Percentiles rank a stretch among this genome's conserved stretches.
Evolutionary conservation across 2,113 vertebrate genomes (phyloP).

Genomic region (Phylloscopus whistleri): DNA sequence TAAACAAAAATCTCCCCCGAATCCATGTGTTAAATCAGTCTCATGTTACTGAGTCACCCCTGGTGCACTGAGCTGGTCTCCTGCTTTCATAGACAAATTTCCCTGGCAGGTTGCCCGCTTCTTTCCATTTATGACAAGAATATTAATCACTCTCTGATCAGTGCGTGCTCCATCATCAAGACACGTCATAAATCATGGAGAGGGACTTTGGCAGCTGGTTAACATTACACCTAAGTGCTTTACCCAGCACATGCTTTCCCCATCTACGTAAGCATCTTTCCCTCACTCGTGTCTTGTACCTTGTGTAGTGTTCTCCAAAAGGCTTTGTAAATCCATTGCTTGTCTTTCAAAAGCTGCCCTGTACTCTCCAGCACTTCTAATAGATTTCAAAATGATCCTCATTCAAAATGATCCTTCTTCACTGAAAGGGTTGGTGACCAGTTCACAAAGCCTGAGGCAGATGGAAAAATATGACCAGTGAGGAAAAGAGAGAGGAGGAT

Average conservation of each 20-base stretch:
- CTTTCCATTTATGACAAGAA: not conserved
- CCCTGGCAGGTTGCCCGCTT: not conserved
- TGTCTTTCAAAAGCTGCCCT: not conserved
- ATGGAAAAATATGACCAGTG: not conserved
- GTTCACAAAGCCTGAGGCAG: not conserved
- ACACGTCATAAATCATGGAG: not conserved
- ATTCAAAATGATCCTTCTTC: not conserved
- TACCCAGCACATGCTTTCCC: fast-evolving
- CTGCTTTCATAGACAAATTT: not conserved
- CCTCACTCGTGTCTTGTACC: not conserved
- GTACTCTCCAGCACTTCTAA: not conserved
- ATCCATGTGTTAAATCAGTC: not conserved
- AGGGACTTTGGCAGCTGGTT: not conserved
- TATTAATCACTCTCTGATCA: not conserved
- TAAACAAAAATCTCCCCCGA: not conserved
- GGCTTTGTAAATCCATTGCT: not conserved
- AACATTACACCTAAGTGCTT: not conserved
- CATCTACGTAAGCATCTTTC: not conserved
- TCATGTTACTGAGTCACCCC: not conserved
- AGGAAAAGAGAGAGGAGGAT: not conserved
- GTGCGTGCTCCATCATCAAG: not conserved
- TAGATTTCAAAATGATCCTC: not conserved
- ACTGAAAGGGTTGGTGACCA: not conserved
- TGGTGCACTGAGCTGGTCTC: not conserved
- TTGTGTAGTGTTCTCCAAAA: not conserved